Percentiles rank a stretch among this genome's conserved stretches.
These are phyloP conservation scores for Leptocoma aspasia DNA, from an alignment of 2,113 vertebrate genomes.

Conservation along the genomic window DNA sequence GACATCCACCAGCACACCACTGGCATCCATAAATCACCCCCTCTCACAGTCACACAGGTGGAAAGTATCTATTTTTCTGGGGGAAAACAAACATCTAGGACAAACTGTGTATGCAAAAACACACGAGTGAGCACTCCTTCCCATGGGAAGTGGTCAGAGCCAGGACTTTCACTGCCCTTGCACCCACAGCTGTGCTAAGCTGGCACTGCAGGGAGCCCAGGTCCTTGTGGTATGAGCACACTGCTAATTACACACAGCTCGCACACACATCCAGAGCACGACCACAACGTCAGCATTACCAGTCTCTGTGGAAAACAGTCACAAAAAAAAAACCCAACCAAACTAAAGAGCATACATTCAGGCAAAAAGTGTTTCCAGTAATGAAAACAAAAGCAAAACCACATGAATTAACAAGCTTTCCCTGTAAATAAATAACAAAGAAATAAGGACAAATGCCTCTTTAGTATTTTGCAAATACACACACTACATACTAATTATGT, in stretches of 20 bases:
- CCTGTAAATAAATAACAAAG: not conserved
- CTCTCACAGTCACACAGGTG: fast-evolving
- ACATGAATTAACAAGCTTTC: not conserved
- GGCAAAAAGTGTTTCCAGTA: not conserved
- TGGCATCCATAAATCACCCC: not conserved
- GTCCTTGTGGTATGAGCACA: fast-evolving
- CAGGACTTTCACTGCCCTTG: not conserved
- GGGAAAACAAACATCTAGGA: not conserved
- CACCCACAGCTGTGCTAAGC: not conserved
- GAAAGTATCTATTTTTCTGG: not conserved
- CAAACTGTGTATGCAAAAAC: not conserved
- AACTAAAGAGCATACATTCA: not conserved
- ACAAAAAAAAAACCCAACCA: not conserved
- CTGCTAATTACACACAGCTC: not conserved
- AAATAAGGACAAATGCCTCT: not conserved
- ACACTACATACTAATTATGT: not conserved
- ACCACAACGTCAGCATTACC: not conserved
- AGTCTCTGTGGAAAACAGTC: not conserved
- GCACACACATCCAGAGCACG: not conserved
- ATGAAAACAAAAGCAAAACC: constrained; percentile 6
- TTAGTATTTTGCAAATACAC: not conserved
- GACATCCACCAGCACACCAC: not conserved
- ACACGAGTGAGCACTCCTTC: fast-evolving
- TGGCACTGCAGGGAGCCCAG: not conserved
- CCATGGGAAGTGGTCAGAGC: not conserved